Conservation (phyloP, 2,797 vertebrate genomes). For the Microctenopoma lineatum region DNA sequence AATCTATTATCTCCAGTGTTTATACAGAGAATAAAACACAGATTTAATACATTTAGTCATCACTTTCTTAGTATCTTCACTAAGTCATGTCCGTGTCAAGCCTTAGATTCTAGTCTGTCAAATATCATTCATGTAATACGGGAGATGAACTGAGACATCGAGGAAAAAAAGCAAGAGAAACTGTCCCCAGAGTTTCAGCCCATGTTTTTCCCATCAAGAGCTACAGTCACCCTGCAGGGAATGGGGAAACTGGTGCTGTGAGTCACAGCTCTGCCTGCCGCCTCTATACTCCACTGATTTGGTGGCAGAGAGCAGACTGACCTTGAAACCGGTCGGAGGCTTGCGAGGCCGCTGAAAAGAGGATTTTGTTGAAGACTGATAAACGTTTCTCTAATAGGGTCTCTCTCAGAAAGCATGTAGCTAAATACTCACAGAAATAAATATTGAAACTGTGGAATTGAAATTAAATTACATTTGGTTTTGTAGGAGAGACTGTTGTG, state of each 20-base stretch:
- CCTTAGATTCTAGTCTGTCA: background rate
- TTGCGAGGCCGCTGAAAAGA: background rate
- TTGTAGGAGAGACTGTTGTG: slow-evolving; percentile 6
- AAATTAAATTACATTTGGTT: slow-evolving; percentile 35
- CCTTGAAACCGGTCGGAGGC: slow-evolving; percentile 41
- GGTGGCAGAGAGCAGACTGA: slow-evolving; percentile 24
- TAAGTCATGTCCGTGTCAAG: background rate
- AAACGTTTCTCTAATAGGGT: background rate
- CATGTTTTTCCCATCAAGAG: slow-evolving; percentile 32
- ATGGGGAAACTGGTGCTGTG: slow-evolving; percentile 19
- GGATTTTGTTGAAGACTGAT: slow-evolving; percentile 7
- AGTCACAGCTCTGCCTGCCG: slow-evolving; percentile 28
- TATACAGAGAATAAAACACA: background rate
- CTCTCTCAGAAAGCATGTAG: background rate
- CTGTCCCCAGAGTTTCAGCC: slow-evolving; percentile 21
- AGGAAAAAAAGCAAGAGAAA: slow-evolving; percentile 22
- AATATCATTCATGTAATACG: background rate
- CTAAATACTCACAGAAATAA: background rate
- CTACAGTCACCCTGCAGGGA: slow-evolving; percentile 10
- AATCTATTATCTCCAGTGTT: background rate
- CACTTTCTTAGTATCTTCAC: background rate
- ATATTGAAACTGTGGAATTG: background rate
- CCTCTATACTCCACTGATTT: slow-evolving; percentile 18
- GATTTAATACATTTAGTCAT: background rate
- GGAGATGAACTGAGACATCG: slow-evolving; percentile 2